Conservation (phyloP, 2,113 vertebrate genomes). For the Oryzias celebensis region DNA sequence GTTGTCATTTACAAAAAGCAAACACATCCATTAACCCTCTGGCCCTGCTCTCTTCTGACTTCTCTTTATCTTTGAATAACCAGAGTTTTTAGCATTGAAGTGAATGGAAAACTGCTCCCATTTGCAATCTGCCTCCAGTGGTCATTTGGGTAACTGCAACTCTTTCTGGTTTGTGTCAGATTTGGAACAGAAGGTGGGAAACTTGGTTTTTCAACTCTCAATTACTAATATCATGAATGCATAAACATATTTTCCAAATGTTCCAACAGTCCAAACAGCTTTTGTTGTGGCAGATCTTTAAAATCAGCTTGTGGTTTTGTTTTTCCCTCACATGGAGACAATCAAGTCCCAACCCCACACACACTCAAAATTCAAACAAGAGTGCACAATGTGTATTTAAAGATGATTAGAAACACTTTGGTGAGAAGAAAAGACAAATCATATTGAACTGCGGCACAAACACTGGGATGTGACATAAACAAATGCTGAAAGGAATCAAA, state of each 20-base stretch:
- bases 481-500: constrained; percentile 6
- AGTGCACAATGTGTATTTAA: constrained; percentile 15
- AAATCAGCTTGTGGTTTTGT: neutral
- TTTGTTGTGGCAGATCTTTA: neutral
- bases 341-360: neutral
- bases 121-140: no score
- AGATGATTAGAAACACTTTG: constrained; percentile 19
- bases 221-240: no score
- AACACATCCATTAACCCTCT: no score
- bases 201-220: no score
- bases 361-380: constrained; percentile 8
- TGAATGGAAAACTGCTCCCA: no score
- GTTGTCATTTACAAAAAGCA: no score
- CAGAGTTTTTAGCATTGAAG: no score
- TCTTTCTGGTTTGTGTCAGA: no score
- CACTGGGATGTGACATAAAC: constrained; percentile 7
- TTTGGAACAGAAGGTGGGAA: no score
- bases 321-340: neutral
- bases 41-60: no score
- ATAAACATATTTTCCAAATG: neutral
- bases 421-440: constrained; percentile 7
- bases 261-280: neutral
- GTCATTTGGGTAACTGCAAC: no score
- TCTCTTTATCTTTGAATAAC: no score
- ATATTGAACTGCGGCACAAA: constrained; percentile 4